Percentiles rank a stretch among this genome's conserved stretches.
Conservation (phyloP, 2,113 vertebrate species). For the Pterophyllum scalare region DNA sequence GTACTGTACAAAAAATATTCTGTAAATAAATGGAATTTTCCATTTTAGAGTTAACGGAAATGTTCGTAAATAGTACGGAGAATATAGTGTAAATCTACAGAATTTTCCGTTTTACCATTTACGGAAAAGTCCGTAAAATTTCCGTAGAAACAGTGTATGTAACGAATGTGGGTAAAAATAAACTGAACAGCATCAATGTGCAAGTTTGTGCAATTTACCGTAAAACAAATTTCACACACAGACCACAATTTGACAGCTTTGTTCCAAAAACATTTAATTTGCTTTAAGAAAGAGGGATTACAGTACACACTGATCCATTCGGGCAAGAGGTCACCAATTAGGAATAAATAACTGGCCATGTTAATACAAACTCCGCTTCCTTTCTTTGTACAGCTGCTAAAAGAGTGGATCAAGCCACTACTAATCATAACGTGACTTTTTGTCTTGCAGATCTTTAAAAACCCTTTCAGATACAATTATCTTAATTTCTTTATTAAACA, state of each 20-base stretch:
- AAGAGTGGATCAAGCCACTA: conserved; percentile 68
- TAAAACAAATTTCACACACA: not conserved
- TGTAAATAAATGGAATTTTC: too few species aligned
- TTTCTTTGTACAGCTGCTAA: conserved; percentile 75
- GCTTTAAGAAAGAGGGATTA: conserved; percentile 74
- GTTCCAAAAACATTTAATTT: conserved; percentile 81
- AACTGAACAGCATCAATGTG: not conserved
- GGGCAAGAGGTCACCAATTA: conserved; percentile 80
- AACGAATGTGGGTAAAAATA: not conserved
- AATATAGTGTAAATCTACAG: too few species aligned
- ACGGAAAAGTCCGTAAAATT: too few species aligned
- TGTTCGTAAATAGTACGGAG: too few species aligned
- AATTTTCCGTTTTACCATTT: too few species aligned
- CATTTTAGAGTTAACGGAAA: too few species aligned
- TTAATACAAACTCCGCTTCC: conserved; percentile 71
- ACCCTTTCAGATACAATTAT: conserved; percentile 53
- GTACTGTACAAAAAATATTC: not conserved
- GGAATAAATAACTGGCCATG: conserved; percentile 84
- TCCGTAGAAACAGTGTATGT: too few species aligned
- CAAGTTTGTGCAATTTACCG: not conserved
- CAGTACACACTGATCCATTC: conserved; percentile 78
- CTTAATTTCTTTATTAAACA: conserved; percentile 70
- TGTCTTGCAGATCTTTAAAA: conserved; percentile 56
- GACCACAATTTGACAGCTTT: not conserved
- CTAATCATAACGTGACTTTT: conserved; percentile 55